These are phyloP conservation scores for Naja naja DNA, from an alignment of 2,113 vertebrate species.

Conservation along the genomic window DNA sequence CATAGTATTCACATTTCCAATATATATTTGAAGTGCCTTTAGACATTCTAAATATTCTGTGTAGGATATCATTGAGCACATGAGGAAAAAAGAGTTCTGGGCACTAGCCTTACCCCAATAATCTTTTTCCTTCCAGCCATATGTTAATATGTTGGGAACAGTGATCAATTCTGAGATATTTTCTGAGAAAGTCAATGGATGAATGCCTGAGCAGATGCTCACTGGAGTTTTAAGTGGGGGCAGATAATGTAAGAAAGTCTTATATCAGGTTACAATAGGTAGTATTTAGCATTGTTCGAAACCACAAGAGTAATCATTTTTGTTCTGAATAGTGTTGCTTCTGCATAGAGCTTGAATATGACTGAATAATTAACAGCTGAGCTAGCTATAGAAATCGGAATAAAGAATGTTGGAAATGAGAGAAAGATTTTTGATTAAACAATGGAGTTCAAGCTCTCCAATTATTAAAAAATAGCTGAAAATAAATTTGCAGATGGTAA, in stretches of 20 bases:
- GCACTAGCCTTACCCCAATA: not conserved
- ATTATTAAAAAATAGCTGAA: slow-evolving; percentile 59
- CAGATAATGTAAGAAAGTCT: not conserved
- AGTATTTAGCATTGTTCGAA: not conserved
- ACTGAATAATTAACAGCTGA: slow-evolving; percentile 44
- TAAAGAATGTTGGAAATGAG: slow-evolving; percentile 54
- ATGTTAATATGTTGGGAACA: not conserved
- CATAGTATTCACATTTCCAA: not conserved
- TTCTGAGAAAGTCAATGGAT: not conserved
- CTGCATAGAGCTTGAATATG: slow-evolving; percentile 7
- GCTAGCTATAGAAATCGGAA: slow-evolving; percentile 47
- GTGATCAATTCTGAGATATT: not conserved
- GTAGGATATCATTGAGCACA: not conserved
- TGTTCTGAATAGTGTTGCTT: not conserved
- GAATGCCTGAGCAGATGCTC: not conserved
- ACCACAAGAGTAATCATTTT: not conserved
- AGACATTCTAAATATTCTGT: not conserved
- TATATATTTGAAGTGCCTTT: not conserved
- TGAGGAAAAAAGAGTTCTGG: not conserved
- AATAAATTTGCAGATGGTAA: slow-evolving; percentile 51
- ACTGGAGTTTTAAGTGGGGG: not conserved
- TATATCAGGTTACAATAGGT: not conserved
- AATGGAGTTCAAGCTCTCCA: slow-evolving; percentile 31
- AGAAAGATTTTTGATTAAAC: slow-evolving; percentile 33
- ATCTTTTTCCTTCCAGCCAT: not conserved